Evolutionary conservation across 2,888 invertebrate genomes (phyloP).

Genomic region (Cantharis rufa): DNA sequence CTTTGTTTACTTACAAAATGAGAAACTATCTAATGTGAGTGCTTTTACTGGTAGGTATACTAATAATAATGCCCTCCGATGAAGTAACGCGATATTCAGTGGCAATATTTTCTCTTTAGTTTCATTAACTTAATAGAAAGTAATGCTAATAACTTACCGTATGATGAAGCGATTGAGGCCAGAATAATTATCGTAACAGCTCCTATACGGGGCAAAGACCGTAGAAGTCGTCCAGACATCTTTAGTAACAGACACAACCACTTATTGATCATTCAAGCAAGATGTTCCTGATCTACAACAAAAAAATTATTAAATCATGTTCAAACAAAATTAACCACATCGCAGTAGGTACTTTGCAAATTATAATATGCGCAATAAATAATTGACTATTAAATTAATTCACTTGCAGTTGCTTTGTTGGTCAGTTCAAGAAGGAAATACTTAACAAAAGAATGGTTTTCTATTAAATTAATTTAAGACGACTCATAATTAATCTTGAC

Average conservation of each 20-base stretch:
- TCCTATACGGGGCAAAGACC: constrained; percentile 25
- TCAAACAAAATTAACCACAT: neutral
- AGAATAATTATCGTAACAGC: constrained; percentile 16
- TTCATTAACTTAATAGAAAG: neutral
- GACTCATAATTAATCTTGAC: neutral
- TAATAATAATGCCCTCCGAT: neutral
- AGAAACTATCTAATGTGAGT: neutral
- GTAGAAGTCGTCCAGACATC: constrained; percentile 23
- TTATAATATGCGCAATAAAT: neutral
- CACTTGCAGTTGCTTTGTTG: neutral
- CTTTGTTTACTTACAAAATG: neutral
- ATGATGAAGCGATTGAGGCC: constrained; percentile 22
- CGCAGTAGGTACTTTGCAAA: neutral
- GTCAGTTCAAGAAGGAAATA: neutral
- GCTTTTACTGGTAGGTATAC: neutral
- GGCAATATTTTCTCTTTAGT: neutral
- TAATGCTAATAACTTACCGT: constrained; percentile 20
- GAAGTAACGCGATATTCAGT: neutral
- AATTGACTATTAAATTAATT: neutral
- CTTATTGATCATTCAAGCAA: constrained; percentile 22
- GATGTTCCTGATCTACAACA: constrained; percentile 25
- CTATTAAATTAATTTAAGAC: constrained; percentile 1
- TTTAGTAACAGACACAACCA: constrained; percentile 14
- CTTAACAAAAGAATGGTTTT: neutral
- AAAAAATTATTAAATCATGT: constrained; percentile 13